Conservation (phyloP, 2,797 vertebrate species). For the Sebastes itinus region DNA sequence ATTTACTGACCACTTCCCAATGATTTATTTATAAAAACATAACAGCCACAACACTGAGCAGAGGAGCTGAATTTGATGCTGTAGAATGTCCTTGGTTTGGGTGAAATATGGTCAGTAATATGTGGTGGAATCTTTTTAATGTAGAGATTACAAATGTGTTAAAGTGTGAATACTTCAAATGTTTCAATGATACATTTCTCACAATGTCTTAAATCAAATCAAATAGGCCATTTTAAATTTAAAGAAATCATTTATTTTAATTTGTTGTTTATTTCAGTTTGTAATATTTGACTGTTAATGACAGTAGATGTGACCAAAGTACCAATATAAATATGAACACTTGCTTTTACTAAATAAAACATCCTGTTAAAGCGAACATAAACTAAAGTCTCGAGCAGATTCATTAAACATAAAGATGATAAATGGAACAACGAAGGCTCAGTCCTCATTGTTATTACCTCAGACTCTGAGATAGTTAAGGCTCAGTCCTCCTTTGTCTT, state of each 20-base stretch:
- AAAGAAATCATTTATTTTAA: too few relatives aligned
- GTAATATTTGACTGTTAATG: background rate
- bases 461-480: background rate
- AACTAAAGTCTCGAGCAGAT: background rate
- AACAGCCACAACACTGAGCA: background rate
- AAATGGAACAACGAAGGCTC: background rate
- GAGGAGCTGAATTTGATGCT: background rate
- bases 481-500: background rate
- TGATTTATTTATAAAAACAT: background rate
- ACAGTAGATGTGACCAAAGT: background rate
- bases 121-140: background rate
- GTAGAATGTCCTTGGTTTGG: background rate
- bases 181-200: background rate
- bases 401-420: background rate
- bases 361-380: background rate
- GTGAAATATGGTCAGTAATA: background rate
- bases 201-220: background rate
- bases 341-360: slow-evolving; percentile 26
- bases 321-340: background rate
- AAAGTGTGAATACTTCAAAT: background rate
- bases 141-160: background rate
- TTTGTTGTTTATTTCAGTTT: background rate
- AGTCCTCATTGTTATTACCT: background rate
- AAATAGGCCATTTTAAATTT: background rate
- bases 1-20: background rate